phyloP scores from a whole-genome alignment of 23 tunicate genomes.

The Styela clava region DNA sequence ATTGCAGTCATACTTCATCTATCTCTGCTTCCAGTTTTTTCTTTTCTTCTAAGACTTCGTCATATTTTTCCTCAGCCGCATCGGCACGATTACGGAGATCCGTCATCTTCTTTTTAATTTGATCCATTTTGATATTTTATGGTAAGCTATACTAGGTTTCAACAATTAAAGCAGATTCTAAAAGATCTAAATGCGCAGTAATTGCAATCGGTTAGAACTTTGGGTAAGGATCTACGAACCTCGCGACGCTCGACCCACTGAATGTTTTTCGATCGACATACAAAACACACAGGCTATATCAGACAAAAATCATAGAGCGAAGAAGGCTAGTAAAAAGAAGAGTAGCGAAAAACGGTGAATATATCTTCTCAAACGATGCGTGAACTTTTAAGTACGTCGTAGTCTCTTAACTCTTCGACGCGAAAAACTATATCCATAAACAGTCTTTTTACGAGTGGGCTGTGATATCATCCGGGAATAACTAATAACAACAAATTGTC shows the following conservation, averaged over 20 bases:
- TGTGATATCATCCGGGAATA: background rate
- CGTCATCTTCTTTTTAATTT: conserved; percentile 7
- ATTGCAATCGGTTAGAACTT: no score
- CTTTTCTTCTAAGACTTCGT: background rate
- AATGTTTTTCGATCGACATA: background rate
- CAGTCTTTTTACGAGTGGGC: background rate
- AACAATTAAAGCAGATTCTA: no score
- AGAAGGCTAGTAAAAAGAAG: background rate
- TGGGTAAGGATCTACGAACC: background rate
- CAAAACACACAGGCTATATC: background rate
- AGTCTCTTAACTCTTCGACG: background rate
- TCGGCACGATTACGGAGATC: conserved; percentile 5
- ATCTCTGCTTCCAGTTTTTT: background rate
- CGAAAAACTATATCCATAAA: no score
- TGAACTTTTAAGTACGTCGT: background rate
- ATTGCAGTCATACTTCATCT: background rate
- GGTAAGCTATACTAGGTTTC: background rate
- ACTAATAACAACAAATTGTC: no score
- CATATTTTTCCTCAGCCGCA: background rate
- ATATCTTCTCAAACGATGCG: background rate
- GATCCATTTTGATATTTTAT: conserved; percentile 8
- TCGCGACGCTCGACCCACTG: background rate
- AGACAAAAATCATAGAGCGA: background rate
- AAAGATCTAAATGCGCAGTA: no score
- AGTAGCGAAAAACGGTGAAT: background rate